A percentile compares a stretch with the other conserved stretches of the same genome.
phyloP scores from a whole-genome alignment of 2,888 invertebrate species.

The Mythimna loreyi region DNA sequence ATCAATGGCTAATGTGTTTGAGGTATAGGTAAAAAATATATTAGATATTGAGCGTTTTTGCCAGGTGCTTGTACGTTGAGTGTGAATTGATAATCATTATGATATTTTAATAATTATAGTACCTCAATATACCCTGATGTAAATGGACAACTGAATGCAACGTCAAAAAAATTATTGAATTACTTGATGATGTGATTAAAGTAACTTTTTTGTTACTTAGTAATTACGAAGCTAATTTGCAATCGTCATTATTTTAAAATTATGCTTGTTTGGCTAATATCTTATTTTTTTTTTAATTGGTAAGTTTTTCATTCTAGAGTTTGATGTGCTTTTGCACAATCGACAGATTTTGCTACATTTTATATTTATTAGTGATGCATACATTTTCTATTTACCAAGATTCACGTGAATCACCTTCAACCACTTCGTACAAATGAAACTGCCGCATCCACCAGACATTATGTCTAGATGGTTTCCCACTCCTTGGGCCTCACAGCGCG shows the following conservation, averaged over 20 bases:
- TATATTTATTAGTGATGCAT: neutral
- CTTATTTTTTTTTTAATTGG: too few relatives aligned
- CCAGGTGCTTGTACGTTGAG: neutral
- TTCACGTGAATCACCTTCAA: too few relatives aligned
- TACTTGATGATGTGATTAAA: neutral
- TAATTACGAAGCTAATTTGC: neutral
- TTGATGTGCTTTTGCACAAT: neutral
- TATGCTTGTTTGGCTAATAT: too few relatives aligned
- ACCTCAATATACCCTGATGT: neutral
- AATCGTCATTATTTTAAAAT: neutral
- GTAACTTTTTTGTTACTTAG: neutral
- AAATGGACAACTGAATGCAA: neutral
- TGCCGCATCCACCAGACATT: constrained; percentile 71
- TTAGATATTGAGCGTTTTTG: constrained; percentile 28
- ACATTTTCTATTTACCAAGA: neutral
- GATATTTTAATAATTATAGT: constrained; percentile 1
- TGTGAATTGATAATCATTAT: constrained; percentile 1
- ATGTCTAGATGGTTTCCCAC: constrained; percentile 42
- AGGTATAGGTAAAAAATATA: constrained; percentile 29
- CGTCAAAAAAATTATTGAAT: neutral
- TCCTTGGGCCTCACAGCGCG: constrained; percentile 77
- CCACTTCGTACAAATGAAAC: neutral
- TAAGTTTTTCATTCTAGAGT: neutral
- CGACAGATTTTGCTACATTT: too few relatives aligned
- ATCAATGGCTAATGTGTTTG: constrained; percentile 43